phyloP scores from a whole-genome alignment of 1,140 invertebrate species.

The Pinna nobilis region DNA sequence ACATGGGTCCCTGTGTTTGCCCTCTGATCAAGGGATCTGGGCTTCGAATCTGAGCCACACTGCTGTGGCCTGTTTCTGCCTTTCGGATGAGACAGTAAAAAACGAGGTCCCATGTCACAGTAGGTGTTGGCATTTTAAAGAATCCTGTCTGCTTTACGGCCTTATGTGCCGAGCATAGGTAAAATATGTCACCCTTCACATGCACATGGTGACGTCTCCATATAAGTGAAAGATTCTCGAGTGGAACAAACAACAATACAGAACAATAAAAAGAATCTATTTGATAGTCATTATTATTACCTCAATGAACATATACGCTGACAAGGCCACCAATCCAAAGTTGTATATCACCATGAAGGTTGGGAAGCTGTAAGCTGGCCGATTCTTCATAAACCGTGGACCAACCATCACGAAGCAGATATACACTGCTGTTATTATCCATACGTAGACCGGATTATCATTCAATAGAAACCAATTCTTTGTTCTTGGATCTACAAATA shows the following conservation, averaged over 20 bases:
- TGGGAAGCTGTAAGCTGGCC: constrained; percentile 88
- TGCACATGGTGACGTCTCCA: not conserved
- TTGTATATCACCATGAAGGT: constrained; percentile 90
- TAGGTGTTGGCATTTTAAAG: no score
- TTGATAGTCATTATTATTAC: constrained; percentile 51
- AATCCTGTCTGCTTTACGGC: no score
- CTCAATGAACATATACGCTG: constrained; percentile 81
- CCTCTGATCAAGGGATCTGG: no score
- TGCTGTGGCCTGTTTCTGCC: no score
- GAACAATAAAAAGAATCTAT: no score
- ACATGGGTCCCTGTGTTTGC: no score
- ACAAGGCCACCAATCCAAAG: constrained; percentile 88
- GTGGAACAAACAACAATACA: no score
- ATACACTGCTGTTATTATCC: constrained; percentile 73
- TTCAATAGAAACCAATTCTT: constrained; percentile 75
- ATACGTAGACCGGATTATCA: constrained; percentile 73
- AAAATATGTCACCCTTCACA: not conserved
- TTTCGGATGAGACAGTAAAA: no score
- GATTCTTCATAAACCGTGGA: constrained; percentile 90
- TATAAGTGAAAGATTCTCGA: not conserved
- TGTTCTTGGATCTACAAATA: constrained; percentile 74
- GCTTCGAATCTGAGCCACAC: no score
- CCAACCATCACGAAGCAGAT: constrained; percentile 78
- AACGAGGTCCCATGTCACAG: no score
- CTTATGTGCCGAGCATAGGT: no score